Conservation (phyloP, 2,113 vertebrate species). For the Morphnarchus princeps region DNA sequence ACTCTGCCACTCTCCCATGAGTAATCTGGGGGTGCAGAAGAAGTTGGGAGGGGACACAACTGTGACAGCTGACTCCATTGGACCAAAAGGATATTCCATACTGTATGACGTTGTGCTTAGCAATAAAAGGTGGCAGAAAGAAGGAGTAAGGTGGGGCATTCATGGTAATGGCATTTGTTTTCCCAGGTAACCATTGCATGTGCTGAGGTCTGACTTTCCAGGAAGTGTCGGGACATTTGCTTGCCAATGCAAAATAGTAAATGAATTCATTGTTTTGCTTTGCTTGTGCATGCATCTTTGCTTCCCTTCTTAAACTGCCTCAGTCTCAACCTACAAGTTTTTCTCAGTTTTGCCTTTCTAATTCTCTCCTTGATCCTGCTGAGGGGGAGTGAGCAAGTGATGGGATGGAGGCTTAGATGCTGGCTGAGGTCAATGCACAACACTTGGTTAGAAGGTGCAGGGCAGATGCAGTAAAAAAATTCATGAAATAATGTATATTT, state of each 20-base stretch:
- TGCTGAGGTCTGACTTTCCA: background rate
- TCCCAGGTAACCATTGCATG: fast-evolving
- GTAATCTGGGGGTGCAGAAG: background rate
- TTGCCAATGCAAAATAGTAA: no score
- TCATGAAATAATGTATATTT: background rate
- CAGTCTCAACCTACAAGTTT: background rate
- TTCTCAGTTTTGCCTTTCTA: background rate
- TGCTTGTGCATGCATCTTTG: background rate
- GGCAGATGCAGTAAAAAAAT: background rate
- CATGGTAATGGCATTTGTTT: background rate
- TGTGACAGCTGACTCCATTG: background rate
- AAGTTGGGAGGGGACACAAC: background rate
- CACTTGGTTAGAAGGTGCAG: background rate
- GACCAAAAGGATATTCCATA: background rate
- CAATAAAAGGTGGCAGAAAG: background rate
- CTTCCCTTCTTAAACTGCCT: background rate
- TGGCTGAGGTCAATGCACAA: background rate
- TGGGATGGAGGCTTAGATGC: background rate
- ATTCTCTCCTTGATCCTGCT: background rate
- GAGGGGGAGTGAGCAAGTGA: background rate
- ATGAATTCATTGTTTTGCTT: background rate
- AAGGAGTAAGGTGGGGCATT: background rate
- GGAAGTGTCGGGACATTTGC: background rate
- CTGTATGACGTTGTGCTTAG: fast-evolving
- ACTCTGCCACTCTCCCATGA: background rate